Evolutionary conservation across 2,888 invertebrate genomes (phyloP), one percentile per base, ranked within the genome.

Genomic region (Hipparchia semele): DNA sequence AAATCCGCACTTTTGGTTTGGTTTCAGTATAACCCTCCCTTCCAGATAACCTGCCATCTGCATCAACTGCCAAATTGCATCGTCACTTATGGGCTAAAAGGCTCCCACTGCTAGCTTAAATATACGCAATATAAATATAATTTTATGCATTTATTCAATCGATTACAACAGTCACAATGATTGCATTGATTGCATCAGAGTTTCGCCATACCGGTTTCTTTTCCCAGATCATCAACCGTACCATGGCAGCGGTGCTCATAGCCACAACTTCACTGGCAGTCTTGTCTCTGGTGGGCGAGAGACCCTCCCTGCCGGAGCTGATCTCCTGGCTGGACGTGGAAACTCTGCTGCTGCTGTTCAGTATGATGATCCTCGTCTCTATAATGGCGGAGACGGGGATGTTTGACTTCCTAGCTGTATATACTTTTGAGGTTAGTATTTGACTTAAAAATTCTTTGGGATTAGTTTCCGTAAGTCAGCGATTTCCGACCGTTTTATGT

Each of bases 291-390:
- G 89, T 96, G 33, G 96, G 97, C 71, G 96, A 96, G 91, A 94
- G 98, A 70, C 98, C 98, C 0, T 95, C 96, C 0, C 95, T 98
- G 85, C 92, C 94, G 0, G 97, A 97, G 87, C 94, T 98, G 64
- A 95, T 98, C 6, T 96, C 96, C 7, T 98, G 98, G 98, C 95
- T 98, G 81, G 98, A 98, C 80, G 95, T 97, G 80, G 98, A 98
- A 82, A 97, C 98, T 0, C 85, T 98, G 4, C 93, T 97, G 12
- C 87, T 98, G 45, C 94, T 98, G 0, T 98, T 98, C 87, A 97
- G 98, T 67, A 98, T 98, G 98, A 98, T 98, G 98, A 95, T 98
- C 4, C 91, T 98, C 3, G 98, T 98, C 0, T 96, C 97, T 0
- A 96, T 98, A 67, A 91, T 98, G 71, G 97, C 98, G 0, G 98